These are phyloP conservation scores for Microcebus murinus DNA, from an alignment of 2,113 vertebrate genomes.

Conservation along the genomic window DNA sequence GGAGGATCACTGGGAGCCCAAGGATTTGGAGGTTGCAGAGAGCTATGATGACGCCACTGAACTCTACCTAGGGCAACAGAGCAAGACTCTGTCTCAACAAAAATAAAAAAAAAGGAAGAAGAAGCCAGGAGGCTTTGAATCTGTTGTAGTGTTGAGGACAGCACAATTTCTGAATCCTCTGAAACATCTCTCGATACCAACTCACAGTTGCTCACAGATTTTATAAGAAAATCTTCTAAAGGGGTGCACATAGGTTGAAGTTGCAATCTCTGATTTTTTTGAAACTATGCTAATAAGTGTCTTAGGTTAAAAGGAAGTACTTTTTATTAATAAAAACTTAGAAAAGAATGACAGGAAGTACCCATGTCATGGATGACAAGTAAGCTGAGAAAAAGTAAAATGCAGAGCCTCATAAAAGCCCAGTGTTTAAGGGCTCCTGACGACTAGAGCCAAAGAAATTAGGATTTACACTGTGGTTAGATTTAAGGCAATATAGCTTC, in stretches of 20 bases:
- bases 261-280: background rate
- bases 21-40: no score
- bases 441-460: background rate
- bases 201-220: background rate
- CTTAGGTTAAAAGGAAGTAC: background rate
- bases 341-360: background rate
- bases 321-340: background rate
- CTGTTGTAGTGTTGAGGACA: background rate
- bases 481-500: conserved; percentile 34
- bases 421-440: background rate
- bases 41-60: no score
- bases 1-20: no score
- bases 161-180: background rate
- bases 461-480: conserved; percentile 53
- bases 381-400: background rate
- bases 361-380: background rate
- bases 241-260: background rate
- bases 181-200: background rate
- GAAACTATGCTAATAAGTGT: background rate
- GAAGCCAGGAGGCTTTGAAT: background rate
- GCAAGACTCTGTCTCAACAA: no score
- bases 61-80: no score
- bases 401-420: rapidly evolving
- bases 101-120: background rate
- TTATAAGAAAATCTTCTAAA: background rate